A percentile compares a stretch with the other conserved stretches of the same genome.
These are phyloP conservation scores for Pholis gunnellus DNA, from an alignment of 2,113 vertebrate genomes.

Conservation along the genomic window DNA sequence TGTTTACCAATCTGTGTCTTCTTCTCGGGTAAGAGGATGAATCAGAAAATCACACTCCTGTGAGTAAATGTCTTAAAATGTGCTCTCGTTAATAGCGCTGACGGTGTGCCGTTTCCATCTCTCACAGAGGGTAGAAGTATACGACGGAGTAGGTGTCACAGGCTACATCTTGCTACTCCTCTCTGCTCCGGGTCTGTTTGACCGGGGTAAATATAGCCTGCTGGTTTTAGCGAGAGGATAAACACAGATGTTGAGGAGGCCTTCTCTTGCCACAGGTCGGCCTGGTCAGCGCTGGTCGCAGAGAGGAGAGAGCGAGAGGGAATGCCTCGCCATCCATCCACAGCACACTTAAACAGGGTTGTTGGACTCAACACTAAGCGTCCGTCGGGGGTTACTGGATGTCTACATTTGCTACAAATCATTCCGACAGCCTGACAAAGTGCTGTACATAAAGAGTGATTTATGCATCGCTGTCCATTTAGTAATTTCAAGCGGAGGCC, in stretches of 20 bases:
- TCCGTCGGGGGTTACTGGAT: slow-evolving; percentile 39
- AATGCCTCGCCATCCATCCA: slow-evolving; percentile 33
- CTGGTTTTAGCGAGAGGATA: slow-evolving; percentile 85
- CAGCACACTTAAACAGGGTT: slow-evolving; percentile 65
- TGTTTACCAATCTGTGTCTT: slow-evolving; percentile 65
- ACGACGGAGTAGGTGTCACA: slow-evolving; percentile 7
- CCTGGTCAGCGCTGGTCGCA: slow-evolving; percentile 58
- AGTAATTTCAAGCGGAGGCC: slow-evolving; percentile 35
- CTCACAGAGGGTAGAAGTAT: slow-evolving; percentile 1
- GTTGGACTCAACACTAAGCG: slow-evolving; percentile 47
- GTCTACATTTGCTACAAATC: slow-evolving; percentile 33
- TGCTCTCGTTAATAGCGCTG: not conserved
- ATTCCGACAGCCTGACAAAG: slow-evolving; percentile 46
- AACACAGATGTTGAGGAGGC: slow-evolving; percentile 85
- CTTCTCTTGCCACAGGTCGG: slow-evolving; percentile 75
- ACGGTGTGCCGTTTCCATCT: not conserved
- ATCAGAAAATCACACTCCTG: slow-evolving; percentile 35
- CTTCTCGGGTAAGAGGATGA: slow-evolving; percentile 35
- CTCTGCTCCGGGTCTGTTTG: slow-evolving; percentile 73
- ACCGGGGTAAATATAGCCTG: slow-evolving; percentile 85
- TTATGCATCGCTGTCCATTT: slow-evolving; percentile 40
- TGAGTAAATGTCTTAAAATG: slow-evolving; percentile 35
- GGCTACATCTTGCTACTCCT: slow-evolving; percentile 45
- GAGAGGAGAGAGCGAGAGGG: slow-evolving; percentile 46
- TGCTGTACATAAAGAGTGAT: slow-evolving; percentile 52